Evolutionary conservation across 2,113 vertebrate species (phyloP), one percentile per base, ranked within the genome.

Genomic region (Andinoacara biseriatus): DNA sequence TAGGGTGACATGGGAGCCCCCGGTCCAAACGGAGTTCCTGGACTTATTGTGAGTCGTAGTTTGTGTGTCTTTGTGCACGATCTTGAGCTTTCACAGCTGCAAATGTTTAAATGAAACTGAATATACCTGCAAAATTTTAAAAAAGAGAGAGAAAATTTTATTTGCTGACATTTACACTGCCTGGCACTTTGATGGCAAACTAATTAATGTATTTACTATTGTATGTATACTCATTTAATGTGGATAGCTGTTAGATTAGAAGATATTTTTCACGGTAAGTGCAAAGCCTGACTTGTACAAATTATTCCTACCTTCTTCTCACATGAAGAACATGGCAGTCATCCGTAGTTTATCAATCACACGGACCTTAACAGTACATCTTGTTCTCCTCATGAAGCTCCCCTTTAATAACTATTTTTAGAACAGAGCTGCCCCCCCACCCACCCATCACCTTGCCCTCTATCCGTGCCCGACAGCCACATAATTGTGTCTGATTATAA

Each of bases 21-120:
- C n/a, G 98, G 98, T 91, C 98, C 98, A 94, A 93, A 93, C 78
- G 98, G 98, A 96, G 98, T 99, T 88, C 95, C 87, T 81, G 98
- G 98, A 91, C 97, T 99, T 88, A 96, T 98, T 94, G 98, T 99
- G 96, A 99, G 98, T 99, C 96, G 67, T 74, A 58, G 20, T 84
- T 54, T 86, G 43, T 82, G 22, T 86, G 40, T 82, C 59, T 72
- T 80, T 49, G 54, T 74, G 24, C 80, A 18, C 26, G n/a, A 33
- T 54, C 26, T 54, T 18, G 14, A 59, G 3, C 24, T 86, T 79
- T 26, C 35, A 61, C n/a, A 57, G 15, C 22, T 75, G n/a, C 35
- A 57, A 84, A 79, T 49, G 17, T 85, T 86, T 65, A 84, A 86
- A 81, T 63, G 31, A 78, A 86, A 90, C 31, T 4, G 26, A 80